Evolutionary conservation across 1,140 invertebrate species (phyloP), one percentile per base, ranked within the genome.

Genomic region (Leguminivora glycinivorella): DNA sequence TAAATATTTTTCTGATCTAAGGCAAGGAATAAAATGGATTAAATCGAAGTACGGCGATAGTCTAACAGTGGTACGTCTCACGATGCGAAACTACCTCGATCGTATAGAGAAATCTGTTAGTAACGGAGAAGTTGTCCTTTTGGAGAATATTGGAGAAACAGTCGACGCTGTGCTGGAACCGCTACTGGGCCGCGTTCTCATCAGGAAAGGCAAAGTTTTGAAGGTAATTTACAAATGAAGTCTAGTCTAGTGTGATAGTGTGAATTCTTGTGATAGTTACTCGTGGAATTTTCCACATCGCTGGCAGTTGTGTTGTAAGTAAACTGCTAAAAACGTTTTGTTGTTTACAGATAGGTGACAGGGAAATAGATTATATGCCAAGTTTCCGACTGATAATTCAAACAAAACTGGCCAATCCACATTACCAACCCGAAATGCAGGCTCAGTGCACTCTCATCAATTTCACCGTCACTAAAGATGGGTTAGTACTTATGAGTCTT

Each of bases 361-460:
- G 96, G 81, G 97, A 98, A 90, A 95, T 98, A 40, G 97, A 98
- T 84, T 98, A 95, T 84, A 94, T 97, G 91, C 93, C 93, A 0
- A 93, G 93, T 31, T 99, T 99, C 88, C 93, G 95, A n/a, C 92
- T 99, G 0, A 96, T 99, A 72, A 84, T 99, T 0, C 98, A 99
- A 83, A 99, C 98, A 0, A 99, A 99, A 92, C 84, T 99, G 52
- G 97, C 96, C 0, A 99, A 98, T 92, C 98, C 98, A 4, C 98
- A 98, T 89, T 99, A 98, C 83, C 98, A 98, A 83, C 98, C 98
- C 0, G 98, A 99, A 92, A 97, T 99, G 94, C 98, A 99, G 89
- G 98, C 98, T 0, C 98, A 99, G 90, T 97, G 97, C 17, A 98
- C 98, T 2, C 92, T 99, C 3, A 98, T 99, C 67, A 98, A 98